Evolutionary conservation across 2,113 vertebrate species (phyloP), one percentile per base, ranked within the genome.

Genomic region (Muntiacus muntjak): DNA sequence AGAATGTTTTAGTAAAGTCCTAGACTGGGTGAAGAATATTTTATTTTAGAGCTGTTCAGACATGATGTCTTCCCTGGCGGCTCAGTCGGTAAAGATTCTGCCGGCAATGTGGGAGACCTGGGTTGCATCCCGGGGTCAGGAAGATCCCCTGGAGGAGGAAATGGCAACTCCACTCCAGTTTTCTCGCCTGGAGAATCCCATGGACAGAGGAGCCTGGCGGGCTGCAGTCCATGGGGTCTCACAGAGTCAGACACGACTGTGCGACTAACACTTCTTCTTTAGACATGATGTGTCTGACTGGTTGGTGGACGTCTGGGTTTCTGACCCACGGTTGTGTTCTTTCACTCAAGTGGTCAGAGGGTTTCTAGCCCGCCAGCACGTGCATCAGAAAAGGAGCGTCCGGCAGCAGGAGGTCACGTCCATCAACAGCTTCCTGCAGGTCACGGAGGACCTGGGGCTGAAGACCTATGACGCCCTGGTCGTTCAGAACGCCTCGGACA

Each of bases 401-500:
- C 99, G 98, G 94, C 99, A 99, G 93, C 99, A 98, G 97, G 99
- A 99, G 64, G 98, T 98, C 88, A 97, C 98, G 10, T 98, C 98
- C 54, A 92, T 99, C 97, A 99, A 99, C 97, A 99, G 98, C 94
- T 99, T 99, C 98, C 99, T 99, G 50, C 99, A 99, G 98, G 98
- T 98, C 5, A 99, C 99, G 0, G 99, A 99, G 97, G 99, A 99
- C 96, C 98, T 99, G 99, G 99, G 99, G 16, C 87, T 99, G 97
- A 99, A 98, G 95, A 98, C 99, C 67, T 99, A 99, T 0, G 99
- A 99, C 81, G 99, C 99, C 93, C 97, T 99, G 98, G 99, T 99
- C 96, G 99, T 99, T 93, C 99, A 99, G 97, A 99, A 99, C 10
- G 99, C 99, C 8, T 99, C 99, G 0, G 99, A 99, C 98, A 99